These are phyloP conservation scores for Muscicapa comitata DNA, from an alignment of 2,797 vertebrate species.

Conservation along the genomic window DNA sequence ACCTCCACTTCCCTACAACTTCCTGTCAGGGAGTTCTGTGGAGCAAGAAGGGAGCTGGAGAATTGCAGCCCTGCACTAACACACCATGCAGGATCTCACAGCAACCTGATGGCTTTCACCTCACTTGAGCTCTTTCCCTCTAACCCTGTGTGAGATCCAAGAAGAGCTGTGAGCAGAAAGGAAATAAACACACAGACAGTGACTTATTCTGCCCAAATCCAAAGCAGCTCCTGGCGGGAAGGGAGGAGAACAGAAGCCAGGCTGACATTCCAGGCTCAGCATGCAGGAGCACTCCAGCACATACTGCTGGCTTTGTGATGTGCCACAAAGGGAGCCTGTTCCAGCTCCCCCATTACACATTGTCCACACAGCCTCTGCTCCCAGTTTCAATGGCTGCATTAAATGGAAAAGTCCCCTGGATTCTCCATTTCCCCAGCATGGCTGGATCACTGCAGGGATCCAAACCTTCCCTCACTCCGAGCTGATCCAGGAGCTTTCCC, in stretches of 20 bases:
- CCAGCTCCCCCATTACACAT: not conserved
- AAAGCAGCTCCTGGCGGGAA: not conserved
- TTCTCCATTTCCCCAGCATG: rapidly evolving
- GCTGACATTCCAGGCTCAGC: not conserved
- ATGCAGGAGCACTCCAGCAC: not conserved
- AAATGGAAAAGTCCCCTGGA: not conserved
- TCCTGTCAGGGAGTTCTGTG: not conserved
- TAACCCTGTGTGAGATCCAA: not conserved
- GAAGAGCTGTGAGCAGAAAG: not conserved
- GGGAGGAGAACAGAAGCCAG: not conserved
- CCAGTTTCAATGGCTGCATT: not conserved
- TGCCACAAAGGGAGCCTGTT: conserved; percentile 53
- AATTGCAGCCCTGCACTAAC: not conserved
- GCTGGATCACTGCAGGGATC: not conserved
- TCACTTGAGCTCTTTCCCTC: not conserved
- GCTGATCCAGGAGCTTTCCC: not conserved
- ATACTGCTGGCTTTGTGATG: conserved; percentile 32
- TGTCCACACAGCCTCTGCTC: not conserved
- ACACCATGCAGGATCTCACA: not conserved
- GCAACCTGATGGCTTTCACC: not conserved
- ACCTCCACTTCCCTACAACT: not conserved
- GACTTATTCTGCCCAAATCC: not conserved
- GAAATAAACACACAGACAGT: not conserved
- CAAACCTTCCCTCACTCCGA: not conserved
- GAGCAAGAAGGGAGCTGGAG: not conserved